phyloP scores from a whole-genome alignment of 92 coral and sea anemone genomes.

The Ricordea florida region DNA sequence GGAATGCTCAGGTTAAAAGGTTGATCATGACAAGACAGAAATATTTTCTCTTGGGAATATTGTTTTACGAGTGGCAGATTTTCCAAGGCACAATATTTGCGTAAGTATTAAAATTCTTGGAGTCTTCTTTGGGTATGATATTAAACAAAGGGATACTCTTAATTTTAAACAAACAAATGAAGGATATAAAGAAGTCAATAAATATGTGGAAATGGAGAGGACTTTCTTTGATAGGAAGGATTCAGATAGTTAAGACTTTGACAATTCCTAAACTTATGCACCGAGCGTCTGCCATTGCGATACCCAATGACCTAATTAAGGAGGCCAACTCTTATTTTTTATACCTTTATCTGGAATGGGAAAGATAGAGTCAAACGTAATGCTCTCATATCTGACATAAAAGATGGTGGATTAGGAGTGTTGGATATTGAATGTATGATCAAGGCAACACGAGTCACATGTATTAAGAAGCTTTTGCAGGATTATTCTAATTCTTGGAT shows the following conservation, averaged over 20 bases:
- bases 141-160: neutral
- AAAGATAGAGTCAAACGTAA: too few species aligned
- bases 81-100: neutral
- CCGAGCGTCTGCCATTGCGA: neutral
- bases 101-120: neutral
- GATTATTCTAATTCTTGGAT: too few species aligned
- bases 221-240: neutral
- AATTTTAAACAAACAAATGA: neutral
- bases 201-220: too few species aligned
- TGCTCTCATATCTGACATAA: too few species aligned
- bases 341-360: neutral
- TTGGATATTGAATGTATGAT: too few species aligned
- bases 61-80: neutral
- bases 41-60: neutral
- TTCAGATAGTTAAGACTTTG: neutral
- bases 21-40: neutral
- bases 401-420: too few species aligned
- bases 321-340: neutral
- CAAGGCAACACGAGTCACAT: too few species aligned
- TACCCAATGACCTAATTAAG: neutral
- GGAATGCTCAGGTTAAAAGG: neutral
- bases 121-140: neutral
- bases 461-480: too few species aligned
- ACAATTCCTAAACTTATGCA: neutral
- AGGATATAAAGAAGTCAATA: neutral